Evolutionary conservation across 2,888 invertebrate species (phyloP).

Genomic region (Pseudococcus jackbeardsleyi): DNA sequence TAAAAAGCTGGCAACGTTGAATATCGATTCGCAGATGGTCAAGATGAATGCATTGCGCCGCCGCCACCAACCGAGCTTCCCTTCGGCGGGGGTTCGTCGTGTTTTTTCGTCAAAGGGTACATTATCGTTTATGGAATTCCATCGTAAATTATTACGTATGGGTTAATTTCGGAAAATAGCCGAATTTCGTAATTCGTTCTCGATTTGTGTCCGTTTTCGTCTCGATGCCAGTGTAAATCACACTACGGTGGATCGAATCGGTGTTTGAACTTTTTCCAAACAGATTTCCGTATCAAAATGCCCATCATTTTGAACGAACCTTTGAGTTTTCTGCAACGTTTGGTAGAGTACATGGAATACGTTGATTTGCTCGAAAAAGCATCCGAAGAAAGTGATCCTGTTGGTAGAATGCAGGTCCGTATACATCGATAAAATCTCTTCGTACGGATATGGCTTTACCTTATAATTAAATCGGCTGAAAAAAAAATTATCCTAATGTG

Average conservation of each 20-base stretch:
- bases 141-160: constrained; percentile 51
- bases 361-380: constrained; percentile 83
- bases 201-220: neutral
- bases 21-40: constrained; percentile 60
- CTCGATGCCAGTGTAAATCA: neutral
- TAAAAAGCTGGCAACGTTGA: constrained; percentile 56
- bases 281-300: constrained; percentile 82
- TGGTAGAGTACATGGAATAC: constrained; percentile 96
- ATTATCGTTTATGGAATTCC: constrained; percentile 52
- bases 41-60: constrained; percentile 57
- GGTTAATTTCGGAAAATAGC: neutral
- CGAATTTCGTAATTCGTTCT: constrained; percentile 74
- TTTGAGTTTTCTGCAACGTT: constrained; percentile 91
- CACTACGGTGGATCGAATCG: neutral
- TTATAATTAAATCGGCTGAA: neutral
- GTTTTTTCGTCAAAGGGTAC: constrained; percentile 45
- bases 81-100: neutral
- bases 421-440: neutral
- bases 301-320: constrained; percentile 98
- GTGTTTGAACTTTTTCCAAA: constrained; percentile 71
- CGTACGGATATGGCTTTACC: no score
- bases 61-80: neutral
- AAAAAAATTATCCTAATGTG: neutral
- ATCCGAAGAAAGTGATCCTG: constrained; percentile 82
- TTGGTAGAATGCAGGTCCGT: constrained; percentile 83